Conservation (phyloP, 1,140 invertebrate genomes). For the Atta colombica region DNA sequence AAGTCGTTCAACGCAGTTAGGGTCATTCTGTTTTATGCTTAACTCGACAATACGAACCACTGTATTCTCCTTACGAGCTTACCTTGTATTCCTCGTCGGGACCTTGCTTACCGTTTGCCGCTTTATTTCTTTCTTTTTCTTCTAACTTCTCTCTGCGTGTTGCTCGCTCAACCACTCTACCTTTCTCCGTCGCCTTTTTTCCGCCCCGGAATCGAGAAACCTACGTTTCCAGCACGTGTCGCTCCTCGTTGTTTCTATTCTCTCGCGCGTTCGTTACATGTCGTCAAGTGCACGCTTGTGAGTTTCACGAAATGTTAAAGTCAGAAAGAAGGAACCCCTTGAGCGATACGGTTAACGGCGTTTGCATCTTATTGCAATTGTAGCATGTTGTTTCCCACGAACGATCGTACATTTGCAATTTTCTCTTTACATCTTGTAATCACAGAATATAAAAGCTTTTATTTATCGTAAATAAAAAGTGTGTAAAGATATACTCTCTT, state of each 20-base stretch:
- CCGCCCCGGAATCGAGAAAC: conserved; percentile 41
- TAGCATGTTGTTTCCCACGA: conserved; percentile 21
- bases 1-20: conserved; percentile 61
- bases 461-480: background rate
- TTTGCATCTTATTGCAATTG: conserved; percentile 40
- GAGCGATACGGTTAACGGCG: conserved; percentile 38
- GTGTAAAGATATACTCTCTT: background rate
- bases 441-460: background rate
- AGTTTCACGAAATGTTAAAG: conserved; percentile 61
- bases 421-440: background rate
- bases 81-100: conserved; percentile 42
- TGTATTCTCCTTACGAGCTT: conserved; percentile 44
- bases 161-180: background rate
- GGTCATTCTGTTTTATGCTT: conserved; percentile 69
- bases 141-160: background rate
- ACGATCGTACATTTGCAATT: conserved; percentile 2
- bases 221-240: conserved; percentile 57
- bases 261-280: conserved; percentile 43
- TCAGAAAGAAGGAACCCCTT: conserved; percentile 10
- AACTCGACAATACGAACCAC: conserved; percentile 70
- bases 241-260: conserved; percentile 11
- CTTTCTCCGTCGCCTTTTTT: conserved; percentile 9
- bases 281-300: conserved; percentile 54
- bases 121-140: conserved; percentile 49
- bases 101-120: conserved; percentile 53